Base-by-base conservation (phyloP, 2,888 invertebrate species). In the Acrobasis suavella region DNA sequence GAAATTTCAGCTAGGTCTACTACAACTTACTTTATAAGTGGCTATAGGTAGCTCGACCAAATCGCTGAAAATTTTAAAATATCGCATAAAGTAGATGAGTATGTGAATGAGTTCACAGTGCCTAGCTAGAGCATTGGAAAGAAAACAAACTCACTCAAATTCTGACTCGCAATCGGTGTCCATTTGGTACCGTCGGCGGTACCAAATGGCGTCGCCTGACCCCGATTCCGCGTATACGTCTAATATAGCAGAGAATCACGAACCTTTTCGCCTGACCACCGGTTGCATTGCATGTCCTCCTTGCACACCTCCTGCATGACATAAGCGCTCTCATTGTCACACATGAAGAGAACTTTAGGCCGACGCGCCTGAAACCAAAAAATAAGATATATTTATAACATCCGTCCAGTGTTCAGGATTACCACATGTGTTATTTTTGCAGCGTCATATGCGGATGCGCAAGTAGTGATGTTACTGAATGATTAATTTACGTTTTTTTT, bases 221-320 rank as follows among this genome's bases (percentile, higher is more conserved):
- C 61, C 61, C 54, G 61, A 61, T 37, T 15, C 52, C 52, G 22
- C 17, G 50, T 60, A 50, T 50, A n/a, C n/a, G n/a, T n/a, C n/a
- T n/a, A n/a, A n/a, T n/a, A n/a, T n/a, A 37, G 59, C 58, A 58
- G 15, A 15, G 2, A 22, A 1, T 9, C 16, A 50, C 65, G 62
- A 69, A 93, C 93, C 89, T 93, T 93, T 71, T 93, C 91, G 62
- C 93, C 89, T 9, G 93, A 87, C 95, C 96, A 96, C 59, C 94
- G 92, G 76, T 95, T 94, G 77, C 96, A 96, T 3, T 93, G 93
- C 78, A 93, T 93, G 64, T 94, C 94, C 69, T 94, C 94, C 22
- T 94, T 93, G 82, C 96, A 96, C 56, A 95, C 93, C 80, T 96
- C 95, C 82, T 96, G 96, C 78, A 95, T 93, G 56, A 97, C 94